Evolutionary conservation across 2,113 vertebrate genomes (phyloP).

Genomic region (Probosciger aterrimus): DNA sequence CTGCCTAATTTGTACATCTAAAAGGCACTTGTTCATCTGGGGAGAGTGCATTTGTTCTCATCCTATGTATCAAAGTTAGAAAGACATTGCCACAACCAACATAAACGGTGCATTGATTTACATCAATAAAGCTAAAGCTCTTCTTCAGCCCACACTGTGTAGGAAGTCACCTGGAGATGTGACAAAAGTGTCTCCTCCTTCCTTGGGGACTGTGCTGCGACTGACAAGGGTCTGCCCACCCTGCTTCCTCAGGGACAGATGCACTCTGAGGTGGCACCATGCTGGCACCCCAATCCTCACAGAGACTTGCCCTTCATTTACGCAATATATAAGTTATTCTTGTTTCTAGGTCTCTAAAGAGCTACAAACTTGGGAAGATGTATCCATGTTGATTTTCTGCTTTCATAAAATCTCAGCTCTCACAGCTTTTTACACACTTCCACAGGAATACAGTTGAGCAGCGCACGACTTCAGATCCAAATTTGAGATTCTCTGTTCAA

Average conservation of each 20-base stretch:
- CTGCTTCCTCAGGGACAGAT: not conserved
- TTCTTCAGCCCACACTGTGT: not conserved
- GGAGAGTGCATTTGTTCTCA: not conserved
- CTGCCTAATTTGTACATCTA: conserved; percentile 4
- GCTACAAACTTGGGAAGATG: not conserved
- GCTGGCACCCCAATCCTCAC: not conserved
- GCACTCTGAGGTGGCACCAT: not conserved
- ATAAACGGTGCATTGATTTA: not conserved
- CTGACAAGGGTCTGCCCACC: not conserved
- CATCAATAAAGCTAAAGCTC: not conserved
- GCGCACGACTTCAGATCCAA: not conserved
- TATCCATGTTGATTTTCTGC: not conserved
- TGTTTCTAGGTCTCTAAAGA: not conserved
- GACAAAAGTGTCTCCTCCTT: not conserved
- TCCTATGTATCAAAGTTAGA: not conserved
- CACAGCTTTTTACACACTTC: not conserved
- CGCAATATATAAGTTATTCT: not conserved
- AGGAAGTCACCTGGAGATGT: not conserved
- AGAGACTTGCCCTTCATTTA: not conserved
- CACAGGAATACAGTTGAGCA: not conserved
- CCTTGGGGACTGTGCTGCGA: not conserved
- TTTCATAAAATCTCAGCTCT: not conserved
- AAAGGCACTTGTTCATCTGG: conserved; percentile 9
- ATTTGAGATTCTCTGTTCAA: not conserved
- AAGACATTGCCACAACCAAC: not conserved